Evolutionary conservation across 92 coral and sea anemone species (phyloP), one percentile per base, ranked within the genome.

Genomic region (Actinostola sp.): DNA sequence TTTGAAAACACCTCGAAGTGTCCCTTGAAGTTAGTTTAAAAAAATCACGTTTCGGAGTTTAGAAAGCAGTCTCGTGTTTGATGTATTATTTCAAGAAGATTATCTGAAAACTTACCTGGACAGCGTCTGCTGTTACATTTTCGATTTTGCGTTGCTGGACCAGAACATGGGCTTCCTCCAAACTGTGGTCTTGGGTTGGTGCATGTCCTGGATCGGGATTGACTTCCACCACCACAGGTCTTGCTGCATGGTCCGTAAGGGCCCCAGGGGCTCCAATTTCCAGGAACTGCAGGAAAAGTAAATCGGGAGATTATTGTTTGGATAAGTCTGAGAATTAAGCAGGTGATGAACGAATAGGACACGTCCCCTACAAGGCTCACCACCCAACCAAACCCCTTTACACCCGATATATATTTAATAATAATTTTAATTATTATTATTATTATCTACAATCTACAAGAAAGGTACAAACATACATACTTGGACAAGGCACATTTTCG

Each of bases 161-260:
- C 86, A 29, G 21, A 43, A 31, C 86, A 81, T 23, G 55, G 59
- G 1, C 59, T 63, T 56, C 81, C 81, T 11, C 64, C 75, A 34
- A 21, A 26, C 0, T 44, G 49, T 12, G 86, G 86, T 9, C 56
- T 9, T 2, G 86, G 86, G 60, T 77, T 82, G 13, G 33, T 66
- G 26, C 92, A 87, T 11, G 33, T 71, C 45, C 86, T 80, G 58
- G 33, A 63, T 24, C 75, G 62, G 29, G 71, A 25, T 51, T 72
- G 85, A 3, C n/a, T 44, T n/a, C 84, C 84, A 41, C 46, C 62
- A 44, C 67, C 62, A 42, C 84, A 79, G 26, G 84, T 41, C 36
- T 59, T 79, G n/a, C 63, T 36, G 36, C 84, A 79, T 8, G 28
- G 59, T n/a, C 71, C 61, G 70, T 70, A 79, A 8, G 31, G 25